Evolutionary conservation across 2,797 vertebrate genomes (phyloP).

Genomic region (Myiotriccus ornatus): DNA sequence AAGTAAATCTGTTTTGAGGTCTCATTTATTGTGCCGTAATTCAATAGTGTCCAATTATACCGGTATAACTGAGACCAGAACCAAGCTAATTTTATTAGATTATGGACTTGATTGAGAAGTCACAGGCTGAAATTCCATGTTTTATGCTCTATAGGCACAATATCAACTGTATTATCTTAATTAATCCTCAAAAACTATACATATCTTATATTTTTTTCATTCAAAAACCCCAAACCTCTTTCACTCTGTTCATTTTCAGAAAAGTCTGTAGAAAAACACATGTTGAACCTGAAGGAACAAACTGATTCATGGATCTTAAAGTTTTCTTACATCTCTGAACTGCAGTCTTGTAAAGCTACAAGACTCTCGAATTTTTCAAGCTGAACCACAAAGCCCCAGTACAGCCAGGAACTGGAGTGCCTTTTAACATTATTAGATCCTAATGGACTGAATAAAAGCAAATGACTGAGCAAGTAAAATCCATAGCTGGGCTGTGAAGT

Average conservation of each 20-base stretch:
- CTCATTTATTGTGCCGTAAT: slow-evolving; percentile 24
- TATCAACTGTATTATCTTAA: background rate
- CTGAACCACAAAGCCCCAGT: background rate
- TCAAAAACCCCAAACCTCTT: background rate
- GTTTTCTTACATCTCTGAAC: background rate
- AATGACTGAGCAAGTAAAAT: background rate
- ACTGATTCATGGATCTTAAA: background rate
- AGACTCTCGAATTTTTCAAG: background rate
- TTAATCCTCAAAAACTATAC: background rate
- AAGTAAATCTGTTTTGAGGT: slow-evolving; percentile 8
- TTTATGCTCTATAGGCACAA: background rate
- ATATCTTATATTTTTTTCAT: background rate
- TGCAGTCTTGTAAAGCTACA: background rate
- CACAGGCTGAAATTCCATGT: background rate
- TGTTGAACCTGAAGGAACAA: background rate
- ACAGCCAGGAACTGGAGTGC: background rate
- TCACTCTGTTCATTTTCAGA: background rate
- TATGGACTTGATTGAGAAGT: slow-evolving; percentile 22
- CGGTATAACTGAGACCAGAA: slow-evolving; percentile 9
- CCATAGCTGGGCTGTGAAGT: background rate
- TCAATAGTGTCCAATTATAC: background rate
- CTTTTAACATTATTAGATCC: background rate
- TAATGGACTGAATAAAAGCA: background rate
- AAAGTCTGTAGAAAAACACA: background rate
- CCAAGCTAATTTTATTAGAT: slow-evolving; percentile 28